Base-by-base conservation (phyloP, 2,888 invertebrate species). In the Seladonia tumulorum region DNA sequence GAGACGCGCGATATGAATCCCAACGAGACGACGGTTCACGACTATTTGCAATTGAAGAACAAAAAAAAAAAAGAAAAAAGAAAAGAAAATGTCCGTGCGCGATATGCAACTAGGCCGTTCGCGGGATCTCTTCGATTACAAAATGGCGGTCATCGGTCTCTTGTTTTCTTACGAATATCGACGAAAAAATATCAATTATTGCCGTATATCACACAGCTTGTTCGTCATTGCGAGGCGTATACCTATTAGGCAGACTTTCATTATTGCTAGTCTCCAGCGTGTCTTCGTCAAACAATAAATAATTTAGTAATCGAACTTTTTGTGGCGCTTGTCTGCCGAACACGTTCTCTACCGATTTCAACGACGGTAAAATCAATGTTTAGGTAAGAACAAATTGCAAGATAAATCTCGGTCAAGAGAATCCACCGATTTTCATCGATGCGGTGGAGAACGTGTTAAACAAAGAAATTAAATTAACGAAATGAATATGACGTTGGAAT, bases 1-100 rank as follows among this genome's bases (percentile, higher is more conserved):
- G 74, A 89, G 84, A 81, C 39, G 47, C 79, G 49, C 77, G 77
- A 80, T 29, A 60, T 70, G 29, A 49, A 82, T 79, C 80, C 76
- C 70, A 70, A 60, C 47, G 57, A 72, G 63, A 75, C 47, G 35
- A 22, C 18, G 35, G 35, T 35, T 47, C n/a, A 5, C 18, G 79
- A 63, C 74, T 39, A 12, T 22, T 45, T n/a, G 35, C 14, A 71
- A 29, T 78, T 71, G 22, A 71, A 68, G 39, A 63, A 29, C 7
- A 2, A 29, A 29, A n/a, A 29, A 29, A 16, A 63, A 29, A 25
- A 16, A 14, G 12, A 29, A 29, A 16, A 63, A 29, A 25, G 60
- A 35, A 68, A 68, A 35, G 22, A 68, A 68, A 68, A 39, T 35
- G 22, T 29, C 49, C 49, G 47, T 60, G 25, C 35, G 75, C 25